Evolutionary conservation across 2,797 vertebrate species (phyloP).

Genomic region (Odontamblyopus rebecca): DNA sequence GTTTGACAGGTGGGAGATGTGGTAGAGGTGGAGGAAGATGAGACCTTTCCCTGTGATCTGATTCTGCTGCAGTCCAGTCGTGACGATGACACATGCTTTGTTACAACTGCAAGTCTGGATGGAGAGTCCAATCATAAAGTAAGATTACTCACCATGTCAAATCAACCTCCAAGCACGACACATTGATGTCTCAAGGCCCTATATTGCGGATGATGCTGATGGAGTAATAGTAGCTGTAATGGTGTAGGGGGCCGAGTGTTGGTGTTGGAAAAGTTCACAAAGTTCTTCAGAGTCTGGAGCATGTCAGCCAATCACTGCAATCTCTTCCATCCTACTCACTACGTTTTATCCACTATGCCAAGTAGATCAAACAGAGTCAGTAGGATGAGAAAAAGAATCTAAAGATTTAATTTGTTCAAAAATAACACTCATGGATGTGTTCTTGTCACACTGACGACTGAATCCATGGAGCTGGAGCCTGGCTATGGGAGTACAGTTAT

Average conservation of each 20-base stretch:
- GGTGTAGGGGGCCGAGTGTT: background rate
- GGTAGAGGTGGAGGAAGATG: conserved; percentile 89
- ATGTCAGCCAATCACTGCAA: no score
- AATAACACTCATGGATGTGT: no score
- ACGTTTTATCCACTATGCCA: no score
- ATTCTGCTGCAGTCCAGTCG: conserved; percentile 90
- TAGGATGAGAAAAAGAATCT: no score
- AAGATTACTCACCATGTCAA: conserved; percentile 6
- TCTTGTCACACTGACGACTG: no score
- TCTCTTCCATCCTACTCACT: no score
- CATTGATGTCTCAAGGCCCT: background rate
- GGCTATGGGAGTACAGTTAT: no score
- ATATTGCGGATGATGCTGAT: background rate
- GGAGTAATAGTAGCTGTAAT: background rate
- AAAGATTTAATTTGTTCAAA: no score
- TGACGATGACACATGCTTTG: conserved; percentile 88
- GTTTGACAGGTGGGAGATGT: conserved; percentile 90
- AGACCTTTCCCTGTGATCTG: conserved; percentile 98
- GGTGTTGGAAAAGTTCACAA: background rate
- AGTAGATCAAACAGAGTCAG: no score
- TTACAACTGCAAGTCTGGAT: conserved; percentile 96
- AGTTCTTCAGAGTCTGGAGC: no score
- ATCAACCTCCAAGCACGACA: background rate
- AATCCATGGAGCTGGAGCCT: no score
- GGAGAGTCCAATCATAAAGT: conserved; percentile 99